Evolutionary conservation across 2,113 vertebrate genomes (phyloP).

Genomic region (Eublepharis macularius): DNA sequence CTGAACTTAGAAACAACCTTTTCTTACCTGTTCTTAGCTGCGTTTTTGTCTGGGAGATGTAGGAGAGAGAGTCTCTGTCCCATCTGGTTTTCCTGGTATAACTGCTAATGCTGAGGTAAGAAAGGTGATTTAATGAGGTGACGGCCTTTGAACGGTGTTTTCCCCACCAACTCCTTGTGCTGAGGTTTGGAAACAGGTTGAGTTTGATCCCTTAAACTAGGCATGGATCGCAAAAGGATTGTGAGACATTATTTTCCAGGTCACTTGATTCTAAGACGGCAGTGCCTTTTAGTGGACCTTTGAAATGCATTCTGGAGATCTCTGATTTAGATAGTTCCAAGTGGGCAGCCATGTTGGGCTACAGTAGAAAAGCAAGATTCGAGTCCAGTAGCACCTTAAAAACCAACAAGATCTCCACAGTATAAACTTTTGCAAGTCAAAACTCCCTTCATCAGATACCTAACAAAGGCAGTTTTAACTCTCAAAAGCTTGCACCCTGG

Average conservation of each 20-base stretch:
- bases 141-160: neutral
- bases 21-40: neutral
- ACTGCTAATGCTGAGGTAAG: conserved; percentile 58
- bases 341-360: too few species aligned
- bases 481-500: too few species aligned
- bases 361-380: too few species aligned
- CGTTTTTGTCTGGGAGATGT: neutral
- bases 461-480: too few species aligned
- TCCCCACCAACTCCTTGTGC: neutral
- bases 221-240: too few species aligned
- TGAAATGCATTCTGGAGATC: neutral
- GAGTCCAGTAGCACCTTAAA: too few species aligned
- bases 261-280: neutral
- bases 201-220: neutral
- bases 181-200: neutral
- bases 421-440: too few species aligned
- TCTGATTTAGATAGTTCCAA: neutral
- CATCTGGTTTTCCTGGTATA: neutral
- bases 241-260: neutral
- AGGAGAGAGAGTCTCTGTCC: rapidly evolving
- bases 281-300: neutral
- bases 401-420: too few species aligned
- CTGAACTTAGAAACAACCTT: neutral
- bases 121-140: neutral
- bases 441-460: too few species aligned